phyloP scores from a whole-genome alignment of 2,888 invertebrate species.

The Orchestes rusci region DNA sequence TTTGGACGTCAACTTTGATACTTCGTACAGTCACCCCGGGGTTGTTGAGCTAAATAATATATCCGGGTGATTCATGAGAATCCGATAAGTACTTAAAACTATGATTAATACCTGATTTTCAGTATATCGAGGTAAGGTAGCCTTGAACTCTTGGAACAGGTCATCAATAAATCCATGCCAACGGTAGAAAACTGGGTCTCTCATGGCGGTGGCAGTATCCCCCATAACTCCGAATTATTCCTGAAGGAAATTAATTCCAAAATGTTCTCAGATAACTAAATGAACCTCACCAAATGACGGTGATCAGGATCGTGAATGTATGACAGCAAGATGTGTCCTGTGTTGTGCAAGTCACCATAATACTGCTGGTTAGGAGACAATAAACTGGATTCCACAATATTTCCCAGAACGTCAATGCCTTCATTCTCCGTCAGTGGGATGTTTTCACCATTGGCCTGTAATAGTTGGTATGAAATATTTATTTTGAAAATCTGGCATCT shows the following conservation, averaged over 20 bases:
- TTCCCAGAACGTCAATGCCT: slow-evolving; percentile 73
- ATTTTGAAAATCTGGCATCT: too few species aligned
- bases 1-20: slow-evolving; percentile 48
- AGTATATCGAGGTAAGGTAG: slow-evolving; percentile 59
- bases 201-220: slow-evolving; percentile 77
- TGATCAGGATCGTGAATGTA: slow-evolving; percentile 77
- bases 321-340: slow-evolving; percentile 72
- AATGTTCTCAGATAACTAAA: slow-evolving; percentile 72
- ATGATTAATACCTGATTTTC: too few species aligned
- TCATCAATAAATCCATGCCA: slow-evolving; percentile 78
- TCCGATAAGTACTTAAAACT: too few species aligned
- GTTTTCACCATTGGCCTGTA: slow-evolving; percentile 52
- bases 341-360: slow-evolving; percentile 78
- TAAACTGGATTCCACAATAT: slow-evolving; percentile 67
- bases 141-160: slow-evolving; percentile 64
- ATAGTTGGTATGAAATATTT: neutral
- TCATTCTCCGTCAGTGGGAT: slow-evolving; percentile 55
- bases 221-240: slow-evolving; percentile 79
- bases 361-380: slow-evolving; percentile 61
- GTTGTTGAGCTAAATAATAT: slow-evolving; percentile 55
- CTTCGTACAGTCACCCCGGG: slow-evolving; percentile 56
- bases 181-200: slow-evolving; percentile 80
- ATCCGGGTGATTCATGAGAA: too few species aligned
- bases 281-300: slow-evolving; percentile 65
- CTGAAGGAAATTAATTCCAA: slow-evolving; percentile 63